Conservation (phyloP, 2,888 invertebrate genomes). For the Tridacna gigas region DNA sequence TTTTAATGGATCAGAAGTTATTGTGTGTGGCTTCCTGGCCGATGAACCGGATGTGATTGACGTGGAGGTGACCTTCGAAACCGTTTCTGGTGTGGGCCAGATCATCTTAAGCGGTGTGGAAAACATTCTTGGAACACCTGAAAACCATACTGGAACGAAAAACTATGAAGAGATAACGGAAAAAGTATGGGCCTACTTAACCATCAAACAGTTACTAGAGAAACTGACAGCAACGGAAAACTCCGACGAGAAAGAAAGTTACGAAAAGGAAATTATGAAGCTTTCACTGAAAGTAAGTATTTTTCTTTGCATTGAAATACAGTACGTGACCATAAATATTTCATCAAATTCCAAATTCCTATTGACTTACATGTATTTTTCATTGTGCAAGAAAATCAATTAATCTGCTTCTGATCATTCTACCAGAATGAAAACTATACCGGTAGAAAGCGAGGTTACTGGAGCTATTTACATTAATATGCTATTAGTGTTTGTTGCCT, state of each 20-base stretch:
- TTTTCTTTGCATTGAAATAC: no score
- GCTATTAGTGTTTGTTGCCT: no score
- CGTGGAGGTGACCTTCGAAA: conserved; percentile 1
- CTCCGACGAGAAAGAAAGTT: conserved; percentile 40
- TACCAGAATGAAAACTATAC: no score
- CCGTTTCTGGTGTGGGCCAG: background rate
- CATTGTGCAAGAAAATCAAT: no score
- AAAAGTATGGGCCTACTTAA: conserved; percentile 78
- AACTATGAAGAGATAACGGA: conserved; percentile 71
- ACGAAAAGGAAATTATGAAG: conserved; percentile 64
- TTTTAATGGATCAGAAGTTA: conserved; percentile 74
- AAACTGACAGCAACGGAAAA: conserved; percentile 53
- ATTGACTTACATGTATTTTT: no score
- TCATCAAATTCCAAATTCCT: no score
- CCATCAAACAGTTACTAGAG: conserved; percentile 73
- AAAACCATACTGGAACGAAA: conserved; percentile 46
- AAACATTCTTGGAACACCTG: background rate
- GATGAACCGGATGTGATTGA: background rate
- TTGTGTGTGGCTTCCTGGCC: conserved; percentile 57
- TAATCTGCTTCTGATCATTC: no score
- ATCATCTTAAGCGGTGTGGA: background rate
- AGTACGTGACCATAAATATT: no score
- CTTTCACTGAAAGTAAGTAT: conserved; percentile 71
- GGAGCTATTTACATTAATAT: no score
- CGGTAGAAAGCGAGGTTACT: no score